Conservation (phyloP, 2,888 invertebrate species). For the Fragum fragum region DNA sequence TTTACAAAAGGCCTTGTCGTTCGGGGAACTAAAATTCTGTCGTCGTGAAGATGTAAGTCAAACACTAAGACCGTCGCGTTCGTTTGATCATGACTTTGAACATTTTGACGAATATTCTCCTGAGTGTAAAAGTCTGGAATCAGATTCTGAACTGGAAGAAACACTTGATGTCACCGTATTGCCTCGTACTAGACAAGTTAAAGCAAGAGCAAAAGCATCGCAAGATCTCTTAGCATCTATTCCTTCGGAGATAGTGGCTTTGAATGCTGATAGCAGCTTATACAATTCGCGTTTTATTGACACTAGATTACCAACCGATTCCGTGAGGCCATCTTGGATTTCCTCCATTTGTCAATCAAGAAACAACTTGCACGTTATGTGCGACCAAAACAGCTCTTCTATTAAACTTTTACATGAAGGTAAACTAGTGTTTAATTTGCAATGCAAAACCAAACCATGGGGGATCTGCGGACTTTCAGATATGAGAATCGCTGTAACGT, state of each 20-base stretch:
- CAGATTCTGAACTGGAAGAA: not conserved
- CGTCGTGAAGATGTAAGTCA: not conserved
- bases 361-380: constrained; percentile 27
- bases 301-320: not conserved
- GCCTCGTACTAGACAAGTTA: not conserved
- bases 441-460: constrained; percentile 47
- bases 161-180: not conserved
- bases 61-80: not conserved
- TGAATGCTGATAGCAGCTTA: not conserved
- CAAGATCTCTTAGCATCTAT: not conserved
- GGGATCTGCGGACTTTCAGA: constrained; percentile 35
- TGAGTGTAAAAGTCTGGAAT: not conserved
- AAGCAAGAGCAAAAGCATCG: not conserved
- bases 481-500: constrained; percentile 46
- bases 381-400: constrained; percentile 38
- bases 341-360: constrained; percentile 20
- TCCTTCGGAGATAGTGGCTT: not conserved
- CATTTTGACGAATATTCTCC: not conserved
- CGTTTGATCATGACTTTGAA: not conserved
- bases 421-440: constrained; percentile 27
- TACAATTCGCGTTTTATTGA: constrained; percentile 9
- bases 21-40: not conserved
- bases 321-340: constrained; percentile 29
- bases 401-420: constrained; percentile 43
- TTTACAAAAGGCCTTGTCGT: not conserved